Percentiles rank a stretch among this genome's conserved stretches.
phyloP scores from a whole-genome alignment of 2,888 invertebrate genomes.

The Apamea anceps region DNA sequence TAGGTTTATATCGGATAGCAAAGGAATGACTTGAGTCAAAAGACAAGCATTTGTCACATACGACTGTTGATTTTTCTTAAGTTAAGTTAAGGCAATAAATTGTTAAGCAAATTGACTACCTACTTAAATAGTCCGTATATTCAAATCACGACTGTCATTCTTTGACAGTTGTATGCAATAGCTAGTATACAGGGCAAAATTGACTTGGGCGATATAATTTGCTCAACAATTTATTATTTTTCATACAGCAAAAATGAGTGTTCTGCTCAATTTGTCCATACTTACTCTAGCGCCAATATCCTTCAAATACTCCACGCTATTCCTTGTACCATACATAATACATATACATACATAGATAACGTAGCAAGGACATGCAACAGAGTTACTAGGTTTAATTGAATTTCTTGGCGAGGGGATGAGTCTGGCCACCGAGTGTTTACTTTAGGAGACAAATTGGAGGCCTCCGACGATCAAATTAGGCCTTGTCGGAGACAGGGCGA shows the following conservation, averaged over 20 bases:
- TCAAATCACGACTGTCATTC: not conserved
- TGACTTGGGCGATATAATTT: not conserved
- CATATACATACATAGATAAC: conserved; percentile 9
- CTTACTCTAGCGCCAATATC: not conserved
- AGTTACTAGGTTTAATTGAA: conserved; percentile 82
- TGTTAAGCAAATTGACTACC: not conserved
- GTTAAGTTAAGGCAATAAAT: not conserved
- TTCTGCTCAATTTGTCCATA: not conserved
- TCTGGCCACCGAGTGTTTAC: conserved; percentile 76
- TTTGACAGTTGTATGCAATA: not conserved
- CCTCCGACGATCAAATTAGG: conserved; percentile 68
- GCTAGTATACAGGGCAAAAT: not conserved
- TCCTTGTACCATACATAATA: conserved; percentile 3
- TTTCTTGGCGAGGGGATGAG: conserved; percentile 77
- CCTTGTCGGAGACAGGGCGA: conserved; percentile 39
- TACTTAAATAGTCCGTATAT: not conserved
- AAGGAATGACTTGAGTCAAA: not conserved
- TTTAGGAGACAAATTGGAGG: conserved; percentile 72
- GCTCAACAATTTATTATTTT: not conserved
- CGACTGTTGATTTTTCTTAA: not conserved
- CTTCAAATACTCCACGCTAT: not conserved
- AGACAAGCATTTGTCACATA: not conserved
- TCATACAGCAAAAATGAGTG: not conserved
- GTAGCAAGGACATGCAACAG: conserved; percentile 73
- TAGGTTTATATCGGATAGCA: too few species aligned